These are phyloP conservation scores for Dinomys branickii DNA, from an alignment of 2,113 vertebrate species.

Conservation along the genomic window DNA sequence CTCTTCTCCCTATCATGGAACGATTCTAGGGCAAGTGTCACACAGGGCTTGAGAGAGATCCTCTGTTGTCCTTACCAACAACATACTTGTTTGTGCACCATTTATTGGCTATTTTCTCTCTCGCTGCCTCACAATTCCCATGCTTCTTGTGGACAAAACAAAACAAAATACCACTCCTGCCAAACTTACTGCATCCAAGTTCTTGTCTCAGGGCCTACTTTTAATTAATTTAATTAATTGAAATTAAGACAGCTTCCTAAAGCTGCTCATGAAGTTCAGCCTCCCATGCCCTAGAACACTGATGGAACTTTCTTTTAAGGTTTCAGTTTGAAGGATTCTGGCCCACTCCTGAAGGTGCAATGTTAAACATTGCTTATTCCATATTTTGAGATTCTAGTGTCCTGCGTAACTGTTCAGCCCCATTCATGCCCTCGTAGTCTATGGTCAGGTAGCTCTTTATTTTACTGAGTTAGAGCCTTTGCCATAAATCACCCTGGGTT, in stretches of 20 bases:
- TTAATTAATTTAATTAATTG: neutral
- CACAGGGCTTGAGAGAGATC: too few relatives aligned
- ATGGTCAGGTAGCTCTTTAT: neutral
- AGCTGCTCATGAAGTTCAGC: neutral
- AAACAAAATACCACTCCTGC: neutral
- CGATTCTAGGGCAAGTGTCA: neutral
- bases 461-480: neutral
- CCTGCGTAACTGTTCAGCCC: neutral
- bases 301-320: neutral
- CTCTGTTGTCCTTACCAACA: neutral
- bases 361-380: neutral
- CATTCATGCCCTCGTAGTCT: neutral
- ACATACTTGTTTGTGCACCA: neutral
- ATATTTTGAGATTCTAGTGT: neutral
- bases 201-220: neutral
- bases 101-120: neutral
- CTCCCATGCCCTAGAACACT: neutral
- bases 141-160: neutral
- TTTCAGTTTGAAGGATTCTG: neutral
- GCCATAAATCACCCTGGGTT: neutral
- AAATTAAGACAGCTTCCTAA: neutral
- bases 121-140: neutral
- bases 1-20: neutral
- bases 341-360: neutral
- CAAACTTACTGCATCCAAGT: neutral